phyloP scores from a whole-genome alignment of 35 echinoderm and acorn worm genomes.

The Ptychodera flava region DNA sequence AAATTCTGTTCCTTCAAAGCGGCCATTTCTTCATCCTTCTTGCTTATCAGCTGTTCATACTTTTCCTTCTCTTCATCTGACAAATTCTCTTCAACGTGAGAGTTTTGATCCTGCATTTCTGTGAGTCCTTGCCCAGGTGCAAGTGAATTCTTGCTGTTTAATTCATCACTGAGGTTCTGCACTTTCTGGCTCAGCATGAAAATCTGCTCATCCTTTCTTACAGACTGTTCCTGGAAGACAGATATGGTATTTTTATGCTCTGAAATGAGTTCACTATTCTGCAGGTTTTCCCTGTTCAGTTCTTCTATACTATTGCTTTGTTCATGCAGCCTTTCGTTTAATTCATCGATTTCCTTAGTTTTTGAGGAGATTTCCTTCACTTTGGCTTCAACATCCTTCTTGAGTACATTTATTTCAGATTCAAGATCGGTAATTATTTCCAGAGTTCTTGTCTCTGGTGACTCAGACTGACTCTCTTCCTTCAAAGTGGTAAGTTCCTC shows the following conservation, averaged over 20 bases:
- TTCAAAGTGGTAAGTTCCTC: slow-evolving; percentile 23
- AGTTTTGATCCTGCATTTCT: background rate
- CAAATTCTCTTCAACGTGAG: background rate
- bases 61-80: slow-evolving; percentile 38
- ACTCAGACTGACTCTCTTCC: slow-evolving; percentile 27
- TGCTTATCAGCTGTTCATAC: slow-evolving; percentile 76
- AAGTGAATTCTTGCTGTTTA: background rate
- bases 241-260: background rate
- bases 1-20: slow-evolving; percentile 61
- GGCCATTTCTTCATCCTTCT: slow-evolving; percentile 69
- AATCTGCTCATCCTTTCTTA: background rate
- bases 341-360: background rate
- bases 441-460: slow-evolving; percentile 23
- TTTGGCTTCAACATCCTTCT: background rate
- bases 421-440: slow-evolving; percentile 51
- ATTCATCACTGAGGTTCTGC: background rate
- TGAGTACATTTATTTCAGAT: background rate
- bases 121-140: background rate
- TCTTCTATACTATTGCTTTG: background rate
- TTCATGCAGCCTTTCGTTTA: background rate
- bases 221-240: background rate
- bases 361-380: background rate
- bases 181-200: background rate
- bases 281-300: background rate
- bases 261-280: background rate